Evolutionary conservation across 2,113 vertebrate genomes (phyloP).

Genomic region (Spheniscus mendiculus): DNA sequence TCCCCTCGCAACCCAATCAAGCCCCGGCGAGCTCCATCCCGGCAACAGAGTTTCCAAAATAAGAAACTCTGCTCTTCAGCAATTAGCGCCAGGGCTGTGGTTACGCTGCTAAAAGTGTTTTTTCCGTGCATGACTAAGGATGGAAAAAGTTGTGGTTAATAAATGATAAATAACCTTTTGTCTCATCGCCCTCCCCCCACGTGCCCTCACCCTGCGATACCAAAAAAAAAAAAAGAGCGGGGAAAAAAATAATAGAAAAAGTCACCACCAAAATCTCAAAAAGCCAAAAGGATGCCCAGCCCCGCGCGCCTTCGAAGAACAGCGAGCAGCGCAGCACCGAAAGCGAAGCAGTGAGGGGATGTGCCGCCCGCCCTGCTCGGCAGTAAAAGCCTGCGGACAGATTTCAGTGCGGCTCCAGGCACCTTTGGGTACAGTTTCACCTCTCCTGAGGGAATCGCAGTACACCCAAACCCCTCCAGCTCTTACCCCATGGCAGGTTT

Average conservation of each 20-base stretch:
- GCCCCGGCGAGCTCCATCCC: background rate
- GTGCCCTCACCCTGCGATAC: background rate
- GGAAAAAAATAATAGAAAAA: background rate
- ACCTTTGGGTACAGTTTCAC: background rate
- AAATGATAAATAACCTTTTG: slow-evolving; percentile 69
- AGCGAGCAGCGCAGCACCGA: background rate
- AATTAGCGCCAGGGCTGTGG: slow-evolving; percentile 45
- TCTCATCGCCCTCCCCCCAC: background rate
- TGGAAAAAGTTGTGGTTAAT: slow-evolving; percentile 76
- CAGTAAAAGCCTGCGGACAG: background rate
- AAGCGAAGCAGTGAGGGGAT: background rate
- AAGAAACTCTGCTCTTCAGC: slow-evolving; percentile 63
- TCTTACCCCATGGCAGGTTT: background rate
- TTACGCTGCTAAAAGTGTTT: slow-evolving; percentile 51
- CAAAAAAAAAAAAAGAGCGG: background rate
- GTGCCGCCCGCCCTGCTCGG: accelerated
- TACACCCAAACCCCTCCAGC: background rate
- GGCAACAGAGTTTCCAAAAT: slow-evolving; percentile 63
- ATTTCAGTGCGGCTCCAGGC: background rate
- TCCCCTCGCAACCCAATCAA: background rate
- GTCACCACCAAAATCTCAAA: slow-evolving; percentile 26
- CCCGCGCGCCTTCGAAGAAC: slow-evolving; percentile 71
- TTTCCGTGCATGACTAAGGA: slow-evolving; percentile 69
- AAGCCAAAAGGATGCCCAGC: background rate
- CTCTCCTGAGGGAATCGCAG: background rate